Evolutionary conservation across 1,140 invertebrate species (phyloP).

Genomic region (Pemphigus obesinymphae): DNA sequence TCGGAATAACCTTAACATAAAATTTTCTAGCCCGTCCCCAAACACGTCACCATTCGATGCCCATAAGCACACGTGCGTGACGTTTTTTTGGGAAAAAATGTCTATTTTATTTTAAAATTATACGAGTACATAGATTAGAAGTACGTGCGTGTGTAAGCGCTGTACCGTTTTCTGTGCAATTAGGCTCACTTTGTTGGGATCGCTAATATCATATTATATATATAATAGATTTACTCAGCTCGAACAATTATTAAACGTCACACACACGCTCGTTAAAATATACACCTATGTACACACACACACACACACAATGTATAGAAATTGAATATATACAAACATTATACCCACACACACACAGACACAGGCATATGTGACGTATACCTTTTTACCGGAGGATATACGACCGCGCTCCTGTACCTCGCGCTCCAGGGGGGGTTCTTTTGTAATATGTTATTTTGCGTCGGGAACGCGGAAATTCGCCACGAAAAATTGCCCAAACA

Average conservation of each 20-base stretch:
- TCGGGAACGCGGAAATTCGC: too few relatives aligned
- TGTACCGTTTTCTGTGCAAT: background rate
- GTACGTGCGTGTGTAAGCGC: background rate
- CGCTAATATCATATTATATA: background rate
- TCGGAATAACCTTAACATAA: too few relatives aligned
- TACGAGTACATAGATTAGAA: too few relatives aligned
- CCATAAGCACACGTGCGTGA: too few relatives aligned
- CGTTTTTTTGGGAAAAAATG: too few relatives aligned
- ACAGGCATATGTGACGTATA: background rate
- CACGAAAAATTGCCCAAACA: background rate
- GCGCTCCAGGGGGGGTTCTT: too few relatives aligned
- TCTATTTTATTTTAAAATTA: too few relatives aligned
- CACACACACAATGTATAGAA: background rate
- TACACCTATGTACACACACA: background rate
- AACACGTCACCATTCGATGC: too few relatives aligned
- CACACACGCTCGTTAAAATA: background rate
- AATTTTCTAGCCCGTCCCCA: too few relatives aligned
- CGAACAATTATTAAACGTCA: background rate
- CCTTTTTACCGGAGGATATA: background rate
- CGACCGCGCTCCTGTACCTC: too few relatives aligned
- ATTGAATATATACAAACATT: background rate
- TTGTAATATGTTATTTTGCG: too few relatives aligned
- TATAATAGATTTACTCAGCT: background rate
- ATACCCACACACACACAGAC: too few relatives aligned
- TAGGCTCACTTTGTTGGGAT: background rate